Evolutionary conservation across 2,113 vertebrate genomes (phyloP), one percentile per base, ranked within the genome.

Genomic region (Petrocephalus microphthalmus): DNA sequence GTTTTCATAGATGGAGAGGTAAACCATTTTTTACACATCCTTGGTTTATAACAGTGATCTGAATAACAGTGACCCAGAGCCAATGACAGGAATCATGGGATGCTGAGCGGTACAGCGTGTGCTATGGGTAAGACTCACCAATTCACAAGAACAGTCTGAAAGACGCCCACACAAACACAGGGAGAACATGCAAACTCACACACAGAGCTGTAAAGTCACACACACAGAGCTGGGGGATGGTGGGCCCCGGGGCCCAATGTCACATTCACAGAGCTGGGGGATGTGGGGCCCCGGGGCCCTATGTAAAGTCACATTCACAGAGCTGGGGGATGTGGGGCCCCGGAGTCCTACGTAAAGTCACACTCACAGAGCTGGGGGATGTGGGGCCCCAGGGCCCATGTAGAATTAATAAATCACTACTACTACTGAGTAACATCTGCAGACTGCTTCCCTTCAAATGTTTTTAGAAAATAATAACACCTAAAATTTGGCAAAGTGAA

Each of bases 171-270:
- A 83, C 37, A 83, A 83, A 49, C 81, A 83, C 81, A 47, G 37
- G 7, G 45, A 83, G 81, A 83, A 83, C 81, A 83, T 47, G 81
- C 7, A 83, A n/a, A 83, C 19, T 83, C 71, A 42, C 81, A 81
- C 29, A 64, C 57, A 19, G 22, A 19, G 57, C 17, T n/a, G 22
- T 42, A 42, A 42, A 42, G 42, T 42, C 19, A 64, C 13, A 15
- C 52, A n/a, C n/a, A 60, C 57, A n/a, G 57, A 20, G 52, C 5
- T n/a, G 57, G 22, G 57, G 0, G 22, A 60, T n/a, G 57, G 22
- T 0, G 1, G 17, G 56, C 29, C 56, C 20, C 8, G 20, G 10
- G 33, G 29, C 13, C 11, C 67, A 13, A 29, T 57, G 19, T 78
- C 60, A 5, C 71, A 42, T 15, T 45, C 19, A 60, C 57, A n/a